Evolutionary conservation across 2,888 invertebrate species (phyloP).

Genomic region (Epirrhoe tristata): DNA sequence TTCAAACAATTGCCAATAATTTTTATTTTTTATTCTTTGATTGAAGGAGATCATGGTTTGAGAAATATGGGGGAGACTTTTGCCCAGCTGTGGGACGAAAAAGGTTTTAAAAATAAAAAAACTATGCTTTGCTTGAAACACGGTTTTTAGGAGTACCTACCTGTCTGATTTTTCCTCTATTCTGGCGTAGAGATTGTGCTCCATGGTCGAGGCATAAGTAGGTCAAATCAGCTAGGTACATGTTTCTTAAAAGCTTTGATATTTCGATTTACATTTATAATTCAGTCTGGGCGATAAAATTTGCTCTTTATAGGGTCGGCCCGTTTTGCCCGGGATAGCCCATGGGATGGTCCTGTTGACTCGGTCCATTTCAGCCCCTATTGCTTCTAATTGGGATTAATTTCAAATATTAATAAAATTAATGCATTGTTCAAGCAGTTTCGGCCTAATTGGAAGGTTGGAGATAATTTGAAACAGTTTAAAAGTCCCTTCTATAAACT

Average conservation of each 20-base stretch:
- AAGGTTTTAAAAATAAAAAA: no score
- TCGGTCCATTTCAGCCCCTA: conserved; percentile 14
- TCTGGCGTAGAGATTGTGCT: no score
- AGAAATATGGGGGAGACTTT: no score
- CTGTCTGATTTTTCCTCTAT: no score
- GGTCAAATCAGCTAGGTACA: conserved; percentile 42
- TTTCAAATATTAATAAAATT: conserved; percentile 21
- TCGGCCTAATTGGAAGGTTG: not conserved
- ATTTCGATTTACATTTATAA: conserved; percentile 50
- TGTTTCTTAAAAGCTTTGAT: conserved; percentile 41
- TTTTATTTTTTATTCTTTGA: no score
- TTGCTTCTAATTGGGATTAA: conserved; percentile 25
- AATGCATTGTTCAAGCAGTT: not conserved
- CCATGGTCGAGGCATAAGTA: no score
- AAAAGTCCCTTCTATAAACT: not conserved
- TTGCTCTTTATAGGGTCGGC: conserved; percentile 5
- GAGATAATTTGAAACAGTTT: not conserved
- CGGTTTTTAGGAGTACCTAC: no score
- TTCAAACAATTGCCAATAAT: no score
- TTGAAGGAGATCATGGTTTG: no score
- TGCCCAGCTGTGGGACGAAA: no score
- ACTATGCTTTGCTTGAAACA: no score
- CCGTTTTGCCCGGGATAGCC: not conserved
- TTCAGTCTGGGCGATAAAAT: conserved; percentile 33
- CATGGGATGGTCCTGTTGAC: conserved; percentile 20